Evolutionary conservation across 2,888 invertebrate genomes (phyloP).

Genomic region (Drosophila mettleri): DNA sequence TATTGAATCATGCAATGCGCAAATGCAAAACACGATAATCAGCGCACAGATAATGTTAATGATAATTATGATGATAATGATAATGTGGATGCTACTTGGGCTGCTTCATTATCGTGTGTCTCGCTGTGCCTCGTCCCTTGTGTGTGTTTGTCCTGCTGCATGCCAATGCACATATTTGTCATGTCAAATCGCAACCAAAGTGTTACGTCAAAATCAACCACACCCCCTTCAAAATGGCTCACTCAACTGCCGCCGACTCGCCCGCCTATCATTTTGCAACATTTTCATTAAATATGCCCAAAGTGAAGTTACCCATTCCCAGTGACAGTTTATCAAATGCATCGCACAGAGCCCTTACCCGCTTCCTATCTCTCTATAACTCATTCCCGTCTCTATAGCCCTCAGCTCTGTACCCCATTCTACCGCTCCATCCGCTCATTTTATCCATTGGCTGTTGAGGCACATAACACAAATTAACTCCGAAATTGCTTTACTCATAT

Average conservation of each 20-base stretch:
- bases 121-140: conserved; percentile 29
- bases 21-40: conserved; percentile 75
- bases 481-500: conserved; percentile 77
- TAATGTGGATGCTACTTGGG: conserved; percentile 13
- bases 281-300: conserved; percentile 83
- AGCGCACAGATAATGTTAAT: conserved; percentile 41
- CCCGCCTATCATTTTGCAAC: conserved; percentile 65
- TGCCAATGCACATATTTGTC: conserved; percentile 81
- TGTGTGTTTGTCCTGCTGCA: conserved; percentile 67
- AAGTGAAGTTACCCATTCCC: conserved; percentile 80
- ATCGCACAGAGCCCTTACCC: conserved; percentile 44
- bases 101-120: conserved; percentile 16
- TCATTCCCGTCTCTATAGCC: neutral
- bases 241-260: conserved; percentile 5
- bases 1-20: conserved; percentile 84
- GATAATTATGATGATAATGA: conserved; percentile 24
- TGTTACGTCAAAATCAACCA: conserved; percentile 80
- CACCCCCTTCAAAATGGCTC: conserved; percentile 19
- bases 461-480: conserved; percentile 74
- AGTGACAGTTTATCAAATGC: conserved; percentile 78
- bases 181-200: conserved; percentile 82
- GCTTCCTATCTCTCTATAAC: neutral
- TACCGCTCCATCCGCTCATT: conserved; percentile 9
- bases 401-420: no score
- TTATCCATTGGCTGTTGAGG: conserved; percentile 23